Percentiles rank a stretch among this genome's conserved stretches.
phyloP scores from a whole-genome alignment of 2,888 invertebrate genomes.

The Helicoverpa assulta region DNA sequence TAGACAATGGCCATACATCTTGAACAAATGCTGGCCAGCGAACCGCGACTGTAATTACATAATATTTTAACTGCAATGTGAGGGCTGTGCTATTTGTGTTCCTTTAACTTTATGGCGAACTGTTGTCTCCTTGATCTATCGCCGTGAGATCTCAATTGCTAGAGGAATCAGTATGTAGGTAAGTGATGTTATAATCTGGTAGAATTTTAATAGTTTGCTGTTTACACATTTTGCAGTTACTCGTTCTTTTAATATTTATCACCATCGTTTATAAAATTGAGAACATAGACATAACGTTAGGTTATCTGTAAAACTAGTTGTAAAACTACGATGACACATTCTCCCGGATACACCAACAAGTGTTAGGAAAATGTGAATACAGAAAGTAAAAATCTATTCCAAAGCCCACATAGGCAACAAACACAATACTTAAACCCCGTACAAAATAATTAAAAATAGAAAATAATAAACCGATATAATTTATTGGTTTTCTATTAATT shows the following conservation, averaged over 20 bases:
- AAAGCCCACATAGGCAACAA: not conserved
- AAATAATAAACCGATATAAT: slow-evolving; percentile 37
- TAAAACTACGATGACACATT: no score
- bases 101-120: slow-evolving; percentile 58
- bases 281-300: no score
- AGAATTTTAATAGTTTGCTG: no score
- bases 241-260: no score
- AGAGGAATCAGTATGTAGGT: not conserved
- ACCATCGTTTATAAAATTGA: no score
- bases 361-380: not conserved
- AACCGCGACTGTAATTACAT: slow-evolving; percentile 70
- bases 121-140: slow-evolving; percentile 60
- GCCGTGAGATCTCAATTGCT: slow-evolving; percentile 47
- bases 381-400: not conserved
- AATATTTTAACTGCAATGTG: slow-evolving; percentile 74
- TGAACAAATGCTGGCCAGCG: slow-evolving; percentile 41
- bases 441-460: slow-evolving; percentile 43
- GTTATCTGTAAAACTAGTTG: no score
- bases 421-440: not conserved
- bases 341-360: no score
- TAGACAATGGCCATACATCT: slow-evolving; percentile 60
- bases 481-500: slow-evolving; percentile 43
- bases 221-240: no score
- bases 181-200: slow-evolving; percentile 1
- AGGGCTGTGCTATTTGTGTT: slow-evolving; percentile 65